Evolutionary conservation across 2,797 vertebrate species (phyloP), one percentile per base, ranked within the genome.

Genomic region (Xenops minutus): DNA sequence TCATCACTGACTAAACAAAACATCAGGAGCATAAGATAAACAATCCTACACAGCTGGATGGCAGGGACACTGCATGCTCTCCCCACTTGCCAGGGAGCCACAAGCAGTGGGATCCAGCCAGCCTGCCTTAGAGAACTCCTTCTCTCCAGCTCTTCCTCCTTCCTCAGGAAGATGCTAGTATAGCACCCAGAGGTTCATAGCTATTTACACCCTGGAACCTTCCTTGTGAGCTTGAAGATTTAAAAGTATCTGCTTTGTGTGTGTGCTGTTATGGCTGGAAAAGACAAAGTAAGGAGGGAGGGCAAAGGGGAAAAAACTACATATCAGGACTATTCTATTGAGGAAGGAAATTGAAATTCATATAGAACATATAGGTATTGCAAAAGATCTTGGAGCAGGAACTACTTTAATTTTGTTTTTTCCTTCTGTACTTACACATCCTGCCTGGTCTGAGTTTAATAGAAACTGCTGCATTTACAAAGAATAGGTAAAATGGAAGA

Each of bases 1-100:
- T 92, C 89, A 92, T 73, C 88, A 73, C 61, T 24, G 71, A 81
- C 86, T 91, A 91, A 96, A 95, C 30, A 89, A 72, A 93, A 59
- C 59, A 73, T 67, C 37, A 61, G 43, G 43, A 71, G 63, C 2
- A 3, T 43, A 78, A 94, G 72, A 90, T 82, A 94, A 96, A 90
- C 68, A 93, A 24, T 32, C 14, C 19, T 41, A 55, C 92, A 67
- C n/a, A 75, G 41, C 36, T 85, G 83, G 34, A 85, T 48, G 24
- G 27, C n/a, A 49, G 61, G 82, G 84, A 66, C 43, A 48, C 5
- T 36, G 5, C 54, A 20, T 8, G 14, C 8, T 41, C 22, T 80
- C 44, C 48, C 56, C 26, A 74, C 24, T n/a, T 85, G 32, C 32
- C 72, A 63, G 26, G 34, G 55, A 84, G 24, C 26, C 80, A 79